Evolutionary conservation across 2,797 vertebrate genomes (phyloP).

Genomic region (Pitangus sulphuratus): DNA sequence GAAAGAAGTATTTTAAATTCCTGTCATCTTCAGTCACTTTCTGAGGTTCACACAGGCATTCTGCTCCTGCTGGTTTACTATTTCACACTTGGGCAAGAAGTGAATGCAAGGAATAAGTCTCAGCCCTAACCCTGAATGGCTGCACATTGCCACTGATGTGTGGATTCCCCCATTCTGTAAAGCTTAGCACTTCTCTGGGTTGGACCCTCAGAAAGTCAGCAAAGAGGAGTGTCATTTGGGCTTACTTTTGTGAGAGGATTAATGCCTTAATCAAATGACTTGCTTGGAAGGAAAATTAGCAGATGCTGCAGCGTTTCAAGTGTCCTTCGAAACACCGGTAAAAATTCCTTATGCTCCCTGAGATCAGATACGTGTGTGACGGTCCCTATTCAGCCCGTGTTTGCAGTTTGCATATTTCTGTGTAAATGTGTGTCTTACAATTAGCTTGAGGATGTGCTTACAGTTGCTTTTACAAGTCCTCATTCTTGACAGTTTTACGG

Average conservation of each 20-base stretch:
- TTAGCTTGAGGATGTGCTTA: conserved; percentile 68
- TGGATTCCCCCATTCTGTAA: neutral
- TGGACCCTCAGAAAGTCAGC: neutral
- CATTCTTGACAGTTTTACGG: conserved; percentile 76
- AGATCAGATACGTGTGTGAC: neutral
- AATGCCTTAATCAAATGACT: neutral
- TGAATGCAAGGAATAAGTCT: neutral
- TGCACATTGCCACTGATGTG: neutral
- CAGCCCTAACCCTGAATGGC: neutral
- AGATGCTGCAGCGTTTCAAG: neutral
- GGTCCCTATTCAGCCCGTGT: neutral
- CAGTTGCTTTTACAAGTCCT: conserved; percentile 71
- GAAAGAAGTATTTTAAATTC: conserved; percentile 14
- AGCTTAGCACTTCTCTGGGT: neutral
- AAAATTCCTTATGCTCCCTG: neutral
- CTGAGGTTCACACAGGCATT: neutral
- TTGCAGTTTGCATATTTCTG: conserved; percentile 64
- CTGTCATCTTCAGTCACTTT: neutral
- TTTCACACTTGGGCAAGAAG: neutral
- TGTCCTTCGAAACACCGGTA: neutral
- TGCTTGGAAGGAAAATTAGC: neutral
- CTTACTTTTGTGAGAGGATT: conserved; percentile 35
- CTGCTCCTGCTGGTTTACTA: neutral
- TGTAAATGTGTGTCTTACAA: conserved; percentile 59
- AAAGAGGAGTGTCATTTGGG: neutral